Conservation (phyloP, 2,797 vertebrate species). For the Enteromius mattozi region DNA sequence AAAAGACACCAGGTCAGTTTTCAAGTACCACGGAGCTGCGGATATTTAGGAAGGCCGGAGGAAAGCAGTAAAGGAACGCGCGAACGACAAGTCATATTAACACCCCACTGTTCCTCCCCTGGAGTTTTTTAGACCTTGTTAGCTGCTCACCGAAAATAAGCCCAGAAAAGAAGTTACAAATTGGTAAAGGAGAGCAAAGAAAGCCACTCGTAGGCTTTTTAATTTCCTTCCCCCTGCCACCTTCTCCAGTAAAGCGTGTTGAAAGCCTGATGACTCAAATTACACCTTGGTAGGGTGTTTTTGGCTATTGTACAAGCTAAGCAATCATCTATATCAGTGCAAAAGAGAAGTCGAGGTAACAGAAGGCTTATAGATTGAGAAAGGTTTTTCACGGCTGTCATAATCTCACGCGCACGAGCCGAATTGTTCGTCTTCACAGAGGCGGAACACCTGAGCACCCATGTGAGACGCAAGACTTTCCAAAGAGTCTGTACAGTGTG, state of each 20-base stretch:
- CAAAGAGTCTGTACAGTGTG: conserved; percentile 35
- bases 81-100: background rate
- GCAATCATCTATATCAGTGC: conserved; percentile 44
- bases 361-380: conserved; percentile 45
- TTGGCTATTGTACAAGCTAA: conserved; percentile 32
- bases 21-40: background rate
- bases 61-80: background rate
- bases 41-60: background rate
- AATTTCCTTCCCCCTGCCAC: conserved; percentile 22
- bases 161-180: conserved; percentile 4
- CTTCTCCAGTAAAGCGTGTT: conserved; percentile 23
- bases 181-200: conserved; percentile 27
- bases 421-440: conserved; percentile 59
- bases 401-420: conserved; percentile 31
- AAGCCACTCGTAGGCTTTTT: background rate
- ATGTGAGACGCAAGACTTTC: conserved; percentile 9
- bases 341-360: conserved; percentile 36
- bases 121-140: conserved; percentile 14
- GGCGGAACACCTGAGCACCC: conserved; percentile 52
- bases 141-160: conserved; percentile 16
- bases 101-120: conserved; percentile 10
- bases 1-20: conserved; percentile 27
- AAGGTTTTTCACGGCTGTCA: conserved; percentile 37
- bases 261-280: conserved; percentile 36
- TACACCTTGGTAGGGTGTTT: conserved; percentile 43